Evolutionary conservation across 2,888 invertebrate genomes (phyloP).

Genomic region (Tenthredo livida): DNA sequence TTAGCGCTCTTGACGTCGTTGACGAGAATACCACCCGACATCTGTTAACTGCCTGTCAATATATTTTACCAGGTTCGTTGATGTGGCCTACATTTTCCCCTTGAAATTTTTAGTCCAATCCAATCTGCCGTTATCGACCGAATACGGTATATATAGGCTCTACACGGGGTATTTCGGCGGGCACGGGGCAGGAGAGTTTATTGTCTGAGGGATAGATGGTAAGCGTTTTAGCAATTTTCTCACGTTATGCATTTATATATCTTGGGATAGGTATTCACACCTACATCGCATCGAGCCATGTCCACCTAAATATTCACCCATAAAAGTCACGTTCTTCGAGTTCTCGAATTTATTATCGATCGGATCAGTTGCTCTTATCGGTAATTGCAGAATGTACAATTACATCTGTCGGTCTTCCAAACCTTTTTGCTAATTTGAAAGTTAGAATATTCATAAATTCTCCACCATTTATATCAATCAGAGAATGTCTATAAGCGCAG

Average conservation of each 20-base stretch:
- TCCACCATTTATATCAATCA: not conserved
- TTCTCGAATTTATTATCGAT: not conserved
- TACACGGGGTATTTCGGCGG: not conserved
- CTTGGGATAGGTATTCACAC: not conserved
- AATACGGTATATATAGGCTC: not conserved
- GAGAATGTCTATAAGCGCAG: not conserved
- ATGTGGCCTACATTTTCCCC: constrained; percentile 43
- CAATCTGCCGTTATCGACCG: constrained; percentile 39
- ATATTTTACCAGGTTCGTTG: constrained; percentile 49
- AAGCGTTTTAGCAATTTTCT: constrained; percentile 34
- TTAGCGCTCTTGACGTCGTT: constrained; percentile 47
- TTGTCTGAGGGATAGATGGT: constrained; percentile 31
- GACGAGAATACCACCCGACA: constrained; percentile 36
- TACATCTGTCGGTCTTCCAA: not conserved
- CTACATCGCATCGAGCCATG: not conserved
- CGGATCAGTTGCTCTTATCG: not conserved
- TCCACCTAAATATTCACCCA: not conserved
- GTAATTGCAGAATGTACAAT: constrained; percentile 1
- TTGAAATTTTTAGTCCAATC: constrained; percentile 49
- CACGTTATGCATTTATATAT: constrained; percentile 4
- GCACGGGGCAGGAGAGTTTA: constrained; percentile 24
- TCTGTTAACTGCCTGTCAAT: constrained; percentile 49
- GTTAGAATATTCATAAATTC: not conserved
- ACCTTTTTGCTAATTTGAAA: not conserved
- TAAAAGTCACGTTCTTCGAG: not conserved